Evolutionary conservation across 30 jellyfish, hydroid and myxozoan genomes (phyloP), one percentile per base, ranked within the genome.

Genomic region (Aurelia sp.): DNA sequence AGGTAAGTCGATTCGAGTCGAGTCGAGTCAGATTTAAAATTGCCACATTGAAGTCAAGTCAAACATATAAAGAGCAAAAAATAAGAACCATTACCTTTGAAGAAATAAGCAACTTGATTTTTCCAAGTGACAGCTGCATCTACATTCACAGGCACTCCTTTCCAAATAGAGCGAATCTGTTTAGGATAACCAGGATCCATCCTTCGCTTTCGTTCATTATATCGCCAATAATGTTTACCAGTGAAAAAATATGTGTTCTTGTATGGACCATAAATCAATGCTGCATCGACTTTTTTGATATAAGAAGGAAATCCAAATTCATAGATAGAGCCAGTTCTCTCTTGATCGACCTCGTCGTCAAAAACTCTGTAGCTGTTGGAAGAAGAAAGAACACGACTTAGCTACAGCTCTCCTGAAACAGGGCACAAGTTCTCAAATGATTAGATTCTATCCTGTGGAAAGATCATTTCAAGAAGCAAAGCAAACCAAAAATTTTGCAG

Each of bases 51-150:
- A 44, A 44, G 55, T 18, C 44, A 6, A 71, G 82, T 19, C 17
- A 71, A 15, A 13, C 52, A 66, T 21, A 11, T 18, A 40, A 40
- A 71, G 50, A 6, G 55, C 55, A 67, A 33, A 11, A 22, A 67
- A 10, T 22, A 40, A 13, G 50, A 30, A 23, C 4, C 27, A 79
- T 13, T 86, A 92, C 98, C 98, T 87, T 82, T 92, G 59, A 92
- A 92, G 69, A 92, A 86, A 76, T 74, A 92, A 8, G 94, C 67
- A 16, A 40, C 68, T 33, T 75, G 76, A 62, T 92, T 87, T 51
- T 69, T 81, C 98, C 97, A 92, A 11, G 93, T 84, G n/a, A 86
- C 73, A 3, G 92, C 97, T 16, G 95, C 66, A 72, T 92, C 96
- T 21, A 92, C 71, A 27, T 87, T 60, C 7, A 78, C 77, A 20